Evolutionary conservation across 2,797 vertebrate species (phyloP).

Genomic region (Galagoides demidoff): DNA sequence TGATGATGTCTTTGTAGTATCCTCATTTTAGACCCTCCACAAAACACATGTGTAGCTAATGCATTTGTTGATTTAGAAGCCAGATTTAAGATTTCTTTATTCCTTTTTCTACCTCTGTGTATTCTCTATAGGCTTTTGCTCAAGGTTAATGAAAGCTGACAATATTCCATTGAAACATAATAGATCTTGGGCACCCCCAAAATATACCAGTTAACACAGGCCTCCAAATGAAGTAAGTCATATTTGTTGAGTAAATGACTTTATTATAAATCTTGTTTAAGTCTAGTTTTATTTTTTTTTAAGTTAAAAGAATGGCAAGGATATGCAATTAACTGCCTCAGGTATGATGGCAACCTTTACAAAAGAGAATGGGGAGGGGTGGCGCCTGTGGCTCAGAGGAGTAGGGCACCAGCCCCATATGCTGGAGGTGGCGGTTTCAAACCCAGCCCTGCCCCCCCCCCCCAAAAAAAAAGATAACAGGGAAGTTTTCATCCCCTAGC

Average conservation of each 20-base stretch:
- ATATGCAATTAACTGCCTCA: background rate
- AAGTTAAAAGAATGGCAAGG: constrained; percentile 20
- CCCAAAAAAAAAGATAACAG: no score
- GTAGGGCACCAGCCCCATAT: no score
- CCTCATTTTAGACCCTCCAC: background rate
- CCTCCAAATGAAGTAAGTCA: constrained; percentile 20
- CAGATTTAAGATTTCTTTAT: background rate
- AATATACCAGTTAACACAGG: background rate
- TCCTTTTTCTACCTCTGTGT: background rate
- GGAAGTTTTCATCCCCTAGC: background rate
- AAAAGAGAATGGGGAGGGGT: background rate
- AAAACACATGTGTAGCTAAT: background rate
- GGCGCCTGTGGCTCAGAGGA: no score
- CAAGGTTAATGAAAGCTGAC: constrained; percentile 23
- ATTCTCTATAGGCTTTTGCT: background rate
- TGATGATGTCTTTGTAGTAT: background rate
- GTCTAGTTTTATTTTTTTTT: constrained; percentile 30
- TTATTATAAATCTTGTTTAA: background rate
- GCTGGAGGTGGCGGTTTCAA: no score
- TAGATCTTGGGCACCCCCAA: background rate
- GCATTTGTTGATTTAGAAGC: constrained; percentile 41
- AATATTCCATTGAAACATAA: background rate
- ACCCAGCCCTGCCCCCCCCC: no score
- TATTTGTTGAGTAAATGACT: constrained; percentile 28
- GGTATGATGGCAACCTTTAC: background rate